These are phyloP conservation scores for Platanista minor DNA, from an alignment of 2,113 vertebrate species.

Conservation along the genomic window DNA sequence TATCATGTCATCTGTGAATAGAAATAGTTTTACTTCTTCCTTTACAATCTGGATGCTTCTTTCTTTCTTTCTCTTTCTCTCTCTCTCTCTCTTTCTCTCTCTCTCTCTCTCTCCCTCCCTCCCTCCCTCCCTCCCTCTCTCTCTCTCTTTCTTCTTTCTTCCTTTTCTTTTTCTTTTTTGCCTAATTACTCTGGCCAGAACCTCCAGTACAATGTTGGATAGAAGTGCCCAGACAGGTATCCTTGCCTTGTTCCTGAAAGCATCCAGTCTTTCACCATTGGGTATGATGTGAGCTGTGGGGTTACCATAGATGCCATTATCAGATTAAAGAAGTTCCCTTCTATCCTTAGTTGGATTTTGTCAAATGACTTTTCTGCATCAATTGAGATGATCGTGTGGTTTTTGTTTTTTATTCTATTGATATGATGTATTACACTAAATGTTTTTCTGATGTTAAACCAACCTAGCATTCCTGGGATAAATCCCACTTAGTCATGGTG, in stretches of 20 bases:
- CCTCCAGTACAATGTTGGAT: not conserved
- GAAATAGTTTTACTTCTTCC: not conserved
- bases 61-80: no score
- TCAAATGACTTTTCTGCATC: not conserved
- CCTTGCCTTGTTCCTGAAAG: not conserved
- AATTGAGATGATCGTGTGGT: not conserved
- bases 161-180: no score
- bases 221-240: not conserved
- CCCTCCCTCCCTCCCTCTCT: no score
- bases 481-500: not conserved
- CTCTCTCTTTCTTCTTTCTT: no score
- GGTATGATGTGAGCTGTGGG: not conserved
- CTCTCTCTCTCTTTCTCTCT: no score
- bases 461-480: not conserved
- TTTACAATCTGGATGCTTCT: not conserved
- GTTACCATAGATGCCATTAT: not conserved
- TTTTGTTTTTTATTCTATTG: not conserved
- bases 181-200: not conserved
- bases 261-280: not conserved
- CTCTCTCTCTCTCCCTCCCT: no score
- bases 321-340: not conserved
- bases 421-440: no score
- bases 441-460: not conserved
- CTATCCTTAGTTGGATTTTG: not conserved
- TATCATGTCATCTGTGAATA: not conserved